Conservation (phyloP, 2,113 vertebrate genomes). For the Chamaetylas fuelleborni region DNA sequence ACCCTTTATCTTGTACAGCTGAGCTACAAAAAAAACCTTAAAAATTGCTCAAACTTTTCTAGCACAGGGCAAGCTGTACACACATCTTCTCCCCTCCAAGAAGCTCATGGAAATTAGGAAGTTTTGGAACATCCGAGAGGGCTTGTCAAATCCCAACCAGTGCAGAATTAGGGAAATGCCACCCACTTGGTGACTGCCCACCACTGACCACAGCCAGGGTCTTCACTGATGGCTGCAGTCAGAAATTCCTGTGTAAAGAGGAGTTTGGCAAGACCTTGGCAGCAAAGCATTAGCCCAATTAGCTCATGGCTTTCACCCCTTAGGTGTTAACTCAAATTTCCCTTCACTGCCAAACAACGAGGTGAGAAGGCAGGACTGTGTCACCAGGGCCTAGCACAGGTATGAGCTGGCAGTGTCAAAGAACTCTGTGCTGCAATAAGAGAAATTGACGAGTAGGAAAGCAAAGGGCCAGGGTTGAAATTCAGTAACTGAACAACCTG, state of each 20-base stretch:
- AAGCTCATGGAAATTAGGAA: not conserved
- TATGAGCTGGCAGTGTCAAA: rapidly evolving
- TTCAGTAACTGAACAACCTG: not conserved
- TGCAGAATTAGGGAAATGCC: not conserved
- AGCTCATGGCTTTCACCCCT: not conserved
- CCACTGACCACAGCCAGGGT: not conserved
- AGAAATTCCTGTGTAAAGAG: not conserved
- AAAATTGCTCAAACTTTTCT: not conserved
- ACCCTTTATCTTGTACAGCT: not conserved
- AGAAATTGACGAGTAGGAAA: not conserved
- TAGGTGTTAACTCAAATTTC: not conserved
- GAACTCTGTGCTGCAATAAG: not conserved
- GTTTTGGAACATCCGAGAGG: not conserved
- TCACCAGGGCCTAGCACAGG: not conserved
- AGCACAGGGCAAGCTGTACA: not conserved
- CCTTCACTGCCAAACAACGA: rapidly evolving
- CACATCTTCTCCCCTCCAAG: too few species aligned
- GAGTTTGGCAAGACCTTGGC: too few species aligned
- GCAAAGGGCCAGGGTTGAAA: not conserved
- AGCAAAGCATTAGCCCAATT: rapidly evolving
- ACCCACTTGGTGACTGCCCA: not conserved
- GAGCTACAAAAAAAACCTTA: not conserved
- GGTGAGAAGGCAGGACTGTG: not conserved
- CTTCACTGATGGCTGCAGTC: not conserved
- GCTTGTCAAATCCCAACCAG: not conserved